These are phyloP conservation scores for Myxocyprinus asiaticus DNA, from an alignment of 2,113 vertebrate genomes.

Conservation along the genomic window DNA sequence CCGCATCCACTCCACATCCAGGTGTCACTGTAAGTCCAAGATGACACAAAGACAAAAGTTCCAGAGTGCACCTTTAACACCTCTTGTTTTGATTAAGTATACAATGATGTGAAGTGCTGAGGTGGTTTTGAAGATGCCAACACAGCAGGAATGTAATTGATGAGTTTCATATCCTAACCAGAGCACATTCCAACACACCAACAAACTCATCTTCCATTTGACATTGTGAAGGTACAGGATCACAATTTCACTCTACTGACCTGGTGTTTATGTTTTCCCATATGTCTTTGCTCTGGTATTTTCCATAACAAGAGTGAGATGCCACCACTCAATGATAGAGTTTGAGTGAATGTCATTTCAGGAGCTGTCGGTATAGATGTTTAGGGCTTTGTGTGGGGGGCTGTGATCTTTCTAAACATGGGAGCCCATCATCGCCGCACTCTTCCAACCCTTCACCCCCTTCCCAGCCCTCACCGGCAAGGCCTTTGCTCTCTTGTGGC, in stretches of 20 bases:
- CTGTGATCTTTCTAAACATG: slow-evolving; percentile 42
- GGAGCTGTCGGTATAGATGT: not conserved
- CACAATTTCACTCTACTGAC: too few relatives aligned
- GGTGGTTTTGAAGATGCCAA: slow-evolving; percentile 10
- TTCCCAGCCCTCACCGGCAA: slow-evolving; percentile 1
- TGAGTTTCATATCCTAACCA: not conserved
- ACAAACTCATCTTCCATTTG: too few relatives aligned
- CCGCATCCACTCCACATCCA: too few relatives aligned
- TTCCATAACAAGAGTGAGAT: slow-evolving; percentile 2
- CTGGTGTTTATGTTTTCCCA: not conserved
- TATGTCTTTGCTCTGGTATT: slow-evolving; percentile 1
- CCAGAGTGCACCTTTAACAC: too few relatives aligned
- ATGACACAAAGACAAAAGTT: too few relatives aligned
- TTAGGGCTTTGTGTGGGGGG: slow-evolving; percentile 2
- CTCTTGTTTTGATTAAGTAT: too few relatives aligned
- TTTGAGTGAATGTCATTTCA: not conserved
- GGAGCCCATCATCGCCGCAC: slow-evolving; percentile 21
- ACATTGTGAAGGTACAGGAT: too few relatives aligned
- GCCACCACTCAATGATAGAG: slow-evolving; percentile 5
- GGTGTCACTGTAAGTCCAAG: too few relatives aligned
- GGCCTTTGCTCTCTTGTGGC: slow-evolving; percentile 10
- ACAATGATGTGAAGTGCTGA: too few relatives aligned
- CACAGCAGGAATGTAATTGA: not conserved
- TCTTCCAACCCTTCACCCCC: slow-evolving; percentile 33
- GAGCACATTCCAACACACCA: not conserved